Evolutionary conservation across 2,797 vertebrate genomes (phyloP).

Genomic region (Erethizon dorsatum): DNA sequence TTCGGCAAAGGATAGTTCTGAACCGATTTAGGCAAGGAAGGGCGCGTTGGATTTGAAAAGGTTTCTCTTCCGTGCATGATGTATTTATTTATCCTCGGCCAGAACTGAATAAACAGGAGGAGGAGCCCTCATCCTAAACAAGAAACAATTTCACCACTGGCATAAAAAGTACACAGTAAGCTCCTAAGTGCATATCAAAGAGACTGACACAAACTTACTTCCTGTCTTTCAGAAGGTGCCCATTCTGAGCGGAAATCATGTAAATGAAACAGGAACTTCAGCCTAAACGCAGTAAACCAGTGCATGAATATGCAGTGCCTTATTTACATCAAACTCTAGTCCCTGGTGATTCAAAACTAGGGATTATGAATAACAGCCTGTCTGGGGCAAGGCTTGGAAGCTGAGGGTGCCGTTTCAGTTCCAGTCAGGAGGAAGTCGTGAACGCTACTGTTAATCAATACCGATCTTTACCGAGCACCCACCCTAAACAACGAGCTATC

Average conservation of each 20-base stretch:
- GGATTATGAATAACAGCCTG: conserved; percentile 8
- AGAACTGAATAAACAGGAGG: conserved; percentile 14
- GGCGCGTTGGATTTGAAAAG: conserved; percentile 22
- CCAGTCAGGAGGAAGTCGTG: background rate
- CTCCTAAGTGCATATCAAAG: conserved; percentile 4
- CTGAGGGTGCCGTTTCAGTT: background rate
- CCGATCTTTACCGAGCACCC: background rate
- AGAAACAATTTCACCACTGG: background rate
- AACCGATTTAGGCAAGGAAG: conserved; percentile 51
- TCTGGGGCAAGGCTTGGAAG: background rate
- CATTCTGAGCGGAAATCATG: conserved; percentile 52
- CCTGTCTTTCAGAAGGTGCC: conserved; percentile 58
- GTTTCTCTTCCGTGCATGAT: background rate
- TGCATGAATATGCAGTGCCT: conserved; percentile 68
- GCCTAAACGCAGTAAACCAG: conserved; percentile 67
- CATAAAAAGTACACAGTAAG: background rate
- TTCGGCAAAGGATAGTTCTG: conserved; percentile 21
- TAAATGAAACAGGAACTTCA: conserved; percentile 59
- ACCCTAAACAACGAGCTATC: background rate
- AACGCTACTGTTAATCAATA: conserved; percentile 49
- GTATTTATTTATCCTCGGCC: background rate
- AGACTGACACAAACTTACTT: conserved; percentile 46
- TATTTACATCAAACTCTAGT: conserved; percentile 69
- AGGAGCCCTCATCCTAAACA: background rate
- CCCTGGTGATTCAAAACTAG: conserved; percentile 63